Evolutionary conservation across 1,140 invertebrate genomes (phyloP).

Genomic region (Aphidius ervi): DNA sequence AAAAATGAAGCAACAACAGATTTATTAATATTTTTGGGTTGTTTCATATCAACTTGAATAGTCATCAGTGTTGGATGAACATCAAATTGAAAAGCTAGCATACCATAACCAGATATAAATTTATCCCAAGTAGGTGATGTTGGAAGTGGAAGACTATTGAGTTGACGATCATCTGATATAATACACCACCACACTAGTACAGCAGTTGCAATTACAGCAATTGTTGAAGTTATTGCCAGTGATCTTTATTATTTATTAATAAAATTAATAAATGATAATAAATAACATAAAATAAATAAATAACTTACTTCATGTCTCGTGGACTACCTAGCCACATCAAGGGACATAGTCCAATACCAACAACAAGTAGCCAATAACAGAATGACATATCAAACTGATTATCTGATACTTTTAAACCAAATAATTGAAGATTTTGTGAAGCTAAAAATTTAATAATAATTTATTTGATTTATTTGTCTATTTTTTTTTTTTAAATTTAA

Average conservation of each 20-base stretch:
- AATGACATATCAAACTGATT: conserved; percentile 64
- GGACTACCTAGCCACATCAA: conserved; percentile 80
- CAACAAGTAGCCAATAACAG: conserved; percentile 70
- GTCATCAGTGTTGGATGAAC: conserved; percentile 75
- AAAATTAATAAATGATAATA: background rate
- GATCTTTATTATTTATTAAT: conserved; percentile 33
- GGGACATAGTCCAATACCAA: conserved; percentile 67
- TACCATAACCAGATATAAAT: conserved; percentile 49
- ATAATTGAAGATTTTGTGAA: conserved; percentile 69
- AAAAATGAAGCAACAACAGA: conserved; percentile 64
- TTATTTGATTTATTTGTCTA: background rate
- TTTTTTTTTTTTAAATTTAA: conserved; percentile 8
- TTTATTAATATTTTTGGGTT: conserved; percentile 60
- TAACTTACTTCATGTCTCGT: conserved; percentile 73
- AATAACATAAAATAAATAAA: background rate
- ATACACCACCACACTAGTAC: conserved; percentile 48
- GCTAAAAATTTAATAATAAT: conserved; percentile 51
- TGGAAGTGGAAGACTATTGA: conserved; percentile 32
- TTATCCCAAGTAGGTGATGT: conserved; percentile 44
- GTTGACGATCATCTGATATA: conserved; percentile 35
- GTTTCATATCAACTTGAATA: conserved; percentile 74
- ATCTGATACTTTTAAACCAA: conserved; percentile 63
- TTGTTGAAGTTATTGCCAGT: conserved; percentile 36
- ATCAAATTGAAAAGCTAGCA: conserved; percentile 64
- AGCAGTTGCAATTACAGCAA: conserved; percentile 34